Base-by-base conservation (phyloP, 2,113 vertebrate species). In the Chrysochloris asiatica region DNA sequence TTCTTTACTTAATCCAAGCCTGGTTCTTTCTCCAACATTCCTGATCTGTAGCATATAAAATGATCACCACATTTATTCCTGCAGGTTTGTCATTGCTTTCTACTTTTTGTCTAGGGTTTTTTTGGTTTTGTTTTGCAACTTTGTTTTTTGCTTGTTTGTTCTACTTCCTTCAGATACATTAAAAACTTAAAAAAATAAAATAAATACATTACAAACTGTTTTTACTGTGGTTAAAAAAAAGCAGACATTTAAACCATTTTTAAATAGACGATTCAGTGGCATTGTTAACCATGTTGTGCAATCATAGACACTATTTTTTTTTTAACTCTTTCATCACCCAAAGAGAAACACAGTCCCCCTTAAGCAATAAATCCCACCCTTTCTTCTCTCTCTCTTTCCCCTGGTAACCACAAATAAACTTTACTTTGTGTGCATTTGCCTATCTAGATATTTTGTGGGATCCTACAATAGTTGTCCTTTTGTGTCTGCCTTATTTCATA, bases 1-100 rank as follows among this genome's bases (percentile, higher is more conserved):
- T 95, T 79, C 96, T 90, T 45, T 86, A 17, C 91, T 98, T 97
- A 95, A 96, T 90, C 88, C 94, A 96, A 95, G 69, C 86, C 95
- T 78, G 54, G 50, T 93, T 90, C 76, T 93, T 79, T 89, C 77
- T 90, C 85, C 56, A 87, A 19, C 91, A 87, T 97, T 89, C 88
- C 73, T 96, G 56, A 90, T 86, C 61, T 26, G 0, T 72, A 38
- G 83, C 11, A 1, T 94, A 79, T 61, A 92, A 95, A 78, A 88
- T 86, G 95, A 94, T 83, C 54, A 59, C 67, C 61, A 71, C 86
- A 86, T 97, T 97, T 89, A 89, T 91, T 94, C 95, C 91, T 92
- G 78, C 33, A 92, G 96, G 89, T 95, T 80, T 78, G 69, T 86
- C 63, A 33, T 88, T 78, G n/a, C 56, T 95, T 93, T 77, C 50